Evolutionary conservation across 1,140 invertebrate species (phyloP).

Genomic region (Ips nitidus): DNA sequence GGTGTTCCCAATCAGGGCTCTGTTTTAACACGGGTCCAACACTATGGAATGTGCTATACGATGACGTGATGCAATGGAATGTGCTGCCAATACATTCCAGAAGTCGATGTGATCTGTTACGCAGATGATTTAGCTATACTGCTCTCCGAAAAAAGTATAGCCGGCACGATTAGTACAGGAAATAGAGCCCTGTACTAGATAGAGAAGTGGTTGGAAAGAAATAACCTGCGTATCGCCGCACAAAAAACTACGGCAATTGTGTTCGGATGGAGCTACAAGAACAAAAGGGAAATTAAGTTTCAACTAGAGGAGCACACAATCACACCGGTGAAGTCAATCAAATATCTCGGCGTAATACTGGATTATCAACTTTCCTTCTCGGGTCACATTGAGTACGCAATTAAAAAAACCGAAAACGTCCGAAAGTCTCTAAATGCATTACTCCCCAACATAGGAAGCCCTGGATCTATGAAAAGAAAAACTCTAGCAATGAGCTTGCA

Average conservation of each 20-base stretch:
- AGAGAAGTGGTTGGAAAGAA: constrained; percentile 5
- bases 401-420: not conserved
- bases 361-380: not conserved
- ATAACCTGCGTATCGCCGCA: not conserved
- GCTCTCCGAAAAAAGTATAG: too few species aligned
- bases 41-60: constrained; percentile 47
- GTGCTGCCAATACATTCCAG: constrained; percentile 39
- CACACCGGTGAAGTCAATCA: not conserved
- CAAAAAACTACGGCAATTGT: not conserved
- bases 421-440: constrained; percentile 16
- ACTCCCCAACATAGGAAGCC: constrained; percentile 10
- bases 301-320: too few species aligned
- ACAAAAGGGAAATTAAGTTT: not conserved
- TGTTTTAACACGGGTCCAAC: constrained; percentile 44
- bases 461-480: too few species aligned
- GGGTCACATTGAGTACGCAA: not conserved
- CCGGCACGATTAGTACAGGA: too few species aligned
- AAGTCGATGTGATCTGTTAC: constrained; percentile 37
- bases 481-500: too few species aligned
- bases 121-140: constrained; percentile 42
- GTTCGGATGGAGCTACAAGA: not conserved
- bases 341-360: not conserved
- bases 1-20: constrained; percentile 46
- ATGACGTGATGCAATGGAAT: constrained; percentile 33
- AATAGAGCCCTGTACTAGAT: constrained; percentile 14